Conservation (phyloP, 2,888 invertebrate species). For the Euplagia quadripunctaria region DNA sequence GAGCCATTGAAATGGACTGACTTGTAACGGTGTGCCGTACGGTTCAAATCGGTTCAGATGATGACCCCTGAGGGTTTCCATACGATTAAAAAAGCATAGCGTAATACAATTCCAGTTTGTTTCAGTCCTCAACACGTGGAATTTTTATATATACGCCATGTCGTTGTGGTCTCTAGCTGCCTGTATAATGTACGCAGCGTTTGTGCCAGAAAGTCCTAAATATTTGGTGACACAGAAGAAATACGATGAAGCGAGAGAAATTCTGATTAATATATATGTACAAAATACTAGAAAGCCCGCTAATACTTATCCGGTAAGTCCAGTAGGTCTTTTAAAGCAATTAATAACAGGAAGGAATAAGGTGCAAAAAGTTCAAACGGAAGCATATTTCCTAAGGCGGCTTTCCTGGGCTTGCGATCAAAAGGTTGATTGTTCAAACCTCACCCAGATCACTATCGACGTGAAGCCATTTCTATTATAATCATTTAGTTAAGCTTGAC, state of each 20-base stretch:
- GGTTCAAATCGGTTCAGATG: no score
- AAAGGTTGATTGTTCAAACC: not conserved
- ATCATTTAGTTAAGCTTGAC: not conserved
- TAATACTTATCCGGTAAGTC: constrained; percentile 70
- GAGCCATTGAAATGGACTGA: no score
- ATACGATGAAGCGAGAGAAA: constrained; percentile 71
- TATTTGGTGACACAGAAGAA: constrained; percentile 71
- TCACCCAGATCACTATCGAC: not conserved
- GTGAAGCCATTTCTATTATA: not conserved
- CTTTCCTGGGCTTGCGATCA: not conserved
- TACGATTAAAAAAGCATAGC: not conserved
- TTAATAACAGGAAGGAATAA: not conserved
- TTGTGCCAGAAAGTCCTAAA: constrained; percentile 76
- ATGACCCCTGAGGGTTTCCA: not conserved
- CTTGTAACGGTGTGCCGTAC: no score
- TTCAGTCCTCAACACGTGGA: constrained; percentile 79
- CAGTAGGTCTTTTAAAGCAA: not conserved
- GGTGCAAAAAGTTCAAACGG: not conserved
- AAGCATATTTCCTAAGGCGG: not conserved
- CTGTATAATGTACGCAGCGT: constrained; percentile 60
- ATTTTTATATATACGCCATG: constrained; percentile 69
- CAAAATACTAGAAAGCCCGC: constrained; percentile 71
- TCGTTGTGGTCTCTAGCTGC: constrained; percentile 69
- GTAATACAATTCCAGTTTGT: constrained; percentile 27
- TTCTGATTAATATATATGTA: constrained; percentile 70